Percentiles rank a stretch among this genome's conserved stretches.
Conservation (phyloP, 2,113 vertebrate species). For the Eidolon helvum region DNA sequence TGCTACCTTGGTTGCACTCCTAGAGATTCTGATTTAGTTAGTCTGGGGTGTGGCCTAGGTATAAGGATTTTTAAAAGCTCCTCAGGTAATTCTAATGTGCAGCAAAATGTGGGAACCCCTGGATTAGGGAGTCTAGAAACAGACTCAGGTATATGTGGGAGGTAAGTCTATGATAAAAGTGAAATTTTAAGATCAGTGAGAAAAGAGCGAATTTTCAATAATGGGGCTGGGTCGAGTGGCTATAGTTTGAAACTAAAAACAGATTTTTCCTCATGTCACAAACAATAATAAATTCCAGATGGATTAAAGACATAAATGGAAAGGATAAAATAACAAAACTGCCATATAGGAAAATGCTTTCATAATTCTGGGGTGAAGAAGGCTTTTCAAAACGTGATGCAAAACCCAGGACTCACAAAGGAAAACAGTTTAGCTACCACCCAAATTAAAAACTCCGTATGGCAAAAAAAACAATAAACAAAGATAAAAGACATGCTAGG, state of each 20-base stretch:
- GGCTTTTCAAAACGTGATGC: background rate
- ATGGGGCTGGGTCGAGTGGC: background rate
- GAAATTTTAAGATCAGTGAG: background rate
- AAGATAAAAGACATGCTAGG: background rate
- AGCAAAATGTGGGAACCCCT: background rate
- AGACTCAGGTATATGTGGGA: background rate
- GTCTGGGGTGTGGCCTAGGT: too few relatives aligned
- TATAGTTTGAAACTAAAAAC: background rate
- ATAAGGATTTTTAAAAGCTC: background rate
- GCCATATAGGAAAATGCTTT: slow-evolving; percentile 1
- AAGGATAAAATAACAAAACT: slow-evolving; percentile 37
- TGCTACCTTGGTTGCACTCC: background rate
- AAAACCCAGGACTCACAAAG: slow-evolving; percentile 9
- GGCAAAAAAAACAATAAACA: slow-evolving; percentile 14
- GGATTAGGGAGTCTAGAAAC: background rate
- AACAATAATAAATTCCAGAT: background rate
- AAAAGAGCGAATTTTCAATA: background rate
- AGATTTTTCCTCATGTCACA: background rate
- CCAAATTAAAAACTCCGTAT: background rate
- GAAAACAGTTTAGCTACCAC: background rate
- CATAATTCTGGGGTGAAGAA: background rate
- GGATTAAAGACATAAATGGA: background rate
- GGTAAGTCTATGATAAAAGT: background rate
- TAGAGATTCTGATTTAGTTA: background rate
- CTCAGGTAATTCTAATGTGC: background rate